Evolutionary conservation across 2,797 vertebrate genomes (phyloP).

Genomic region (Myoxocephalus aenaeus): DNA sequence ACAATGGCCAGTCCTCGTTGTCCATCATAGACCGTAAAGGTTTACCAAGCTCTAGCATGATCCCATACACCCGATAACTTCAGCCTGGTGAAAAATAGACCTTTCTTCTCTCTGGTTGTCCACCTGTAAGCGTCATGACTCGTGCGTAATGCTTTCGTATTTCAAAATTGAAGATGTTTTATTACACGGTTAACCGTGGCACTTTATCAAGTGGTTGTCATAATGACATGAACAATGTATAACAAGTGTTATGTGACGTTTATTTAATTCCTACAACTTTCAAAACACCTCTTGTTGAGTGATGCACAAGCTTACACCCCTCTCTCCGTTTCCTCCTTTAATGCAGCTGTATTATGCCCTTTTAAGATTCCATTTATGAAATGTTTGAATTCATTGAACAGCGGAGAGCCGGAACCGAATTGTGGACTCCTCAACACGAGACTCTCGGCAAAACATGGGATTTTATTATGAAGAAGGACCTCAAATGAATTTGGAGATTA

Average conservation of each 20-base stretch:
- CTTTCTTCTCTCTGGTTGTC: background rate
- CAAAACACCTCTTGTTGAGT: background rate
- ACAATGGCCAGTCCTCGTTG: conserved; percentile 66
- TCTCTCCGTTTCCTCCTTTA: background rate
- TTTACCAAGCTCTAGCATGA: conserved; percentile 36
- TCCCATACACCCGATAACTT: conserved; percentile 12
- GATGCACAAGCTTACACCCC: background rate
- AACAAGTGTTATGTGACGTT: background rate
- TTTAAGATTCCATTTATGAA: background rate
- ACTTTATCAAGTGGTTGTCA: background rate
- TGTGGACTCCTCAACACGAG: background rate
- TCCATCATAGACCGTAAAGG: conserved; percentile 71
- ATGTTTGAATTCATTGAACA: conserved; percentile 2
- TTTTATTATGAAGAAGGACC: background rate
- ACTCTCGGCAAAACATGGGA: background rate
- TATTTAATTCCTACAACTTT: background rate
- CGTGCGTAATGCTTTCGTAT: conserved; percentile 25
- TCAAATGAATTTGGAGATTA: background rate
- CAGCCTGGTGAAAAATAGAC: background rate
- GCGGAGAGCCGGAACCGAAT: background rate
- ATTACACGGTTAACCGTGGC: background rate
- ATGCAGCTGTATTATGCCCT: background rate
- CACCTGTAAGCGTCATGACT: background rate
- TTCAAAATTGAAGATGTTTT: background rate
- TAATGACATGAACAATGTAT: too few relatives aligned